A percentile compares a stretch with the other conserved stretches of the same genome.
phyloP scores from a whole-genome alignment of 2,113 vertebrate genomes.

The Drymodes brunneopygia region DNA sequence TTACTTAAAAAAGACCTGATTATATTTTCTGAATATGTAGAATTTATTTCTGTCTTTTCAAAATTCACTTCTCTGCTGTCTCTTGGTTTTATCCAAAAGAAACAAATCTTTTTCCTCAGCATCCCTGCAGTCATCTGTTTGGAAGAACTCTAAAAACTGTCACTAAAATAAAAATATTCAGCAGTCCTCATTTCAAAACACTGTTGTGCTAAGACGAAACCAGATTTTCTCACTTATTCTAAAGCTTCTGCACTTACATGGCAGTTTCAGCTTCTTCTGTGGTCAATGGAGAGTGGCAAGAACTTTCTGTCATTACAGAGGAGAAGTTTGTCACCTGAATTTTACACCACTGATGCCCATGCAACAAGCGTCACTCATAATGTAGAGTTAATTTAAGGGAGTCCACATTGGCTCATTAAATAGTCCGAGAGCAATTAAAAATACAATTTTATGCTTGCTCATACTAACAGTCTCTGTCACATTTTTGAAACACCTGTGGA shows the following conservation, averaged over 20 bases:
- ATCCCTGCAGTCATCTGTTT: not conserved
- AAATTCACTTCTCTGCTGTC: not conserved
- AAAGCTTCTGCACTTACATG: not conserved
- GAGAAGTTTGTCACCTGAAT: not conserved
- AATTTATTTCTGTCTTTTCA: not conserved
- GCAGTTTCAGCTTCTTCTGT: not conserved
- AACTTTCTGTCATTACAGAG: not conserved
- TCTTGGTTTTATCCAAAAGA: not conserved
- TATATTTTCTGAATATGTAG: not conserved
- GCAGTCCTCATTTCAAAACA: not conserved
- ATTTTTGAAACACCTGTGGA: not conserved
- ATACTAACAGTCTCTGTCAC: not conserved
- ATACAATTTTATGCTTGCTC: not conserved
- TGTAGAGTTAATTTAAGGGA: not conserved
- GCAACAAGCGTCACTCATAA: rapidly evolving
- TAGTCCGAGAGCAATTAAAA: not conserved
- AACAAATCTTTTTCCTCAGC: not conserved
- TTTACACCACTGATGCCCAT: not conserved
- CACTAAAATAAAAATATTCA: not conserved
- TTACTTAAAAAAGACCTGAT: not conserved
- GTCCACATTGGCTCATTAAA: not conserved
- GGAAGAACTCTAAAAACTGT: not conserved
- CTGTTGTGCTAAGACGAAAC: not conserved
- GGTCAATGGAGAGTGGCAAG: not conserved
- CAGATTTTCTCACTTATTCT: not conserved